A percentile compares a stretch with the other conserved stretches of the same genome.
These are phyloP conservation scores for Macrotus californicus DNA, from an alignment of 2,113 vertebrate species.

Conservation along the genomic window DNA sequence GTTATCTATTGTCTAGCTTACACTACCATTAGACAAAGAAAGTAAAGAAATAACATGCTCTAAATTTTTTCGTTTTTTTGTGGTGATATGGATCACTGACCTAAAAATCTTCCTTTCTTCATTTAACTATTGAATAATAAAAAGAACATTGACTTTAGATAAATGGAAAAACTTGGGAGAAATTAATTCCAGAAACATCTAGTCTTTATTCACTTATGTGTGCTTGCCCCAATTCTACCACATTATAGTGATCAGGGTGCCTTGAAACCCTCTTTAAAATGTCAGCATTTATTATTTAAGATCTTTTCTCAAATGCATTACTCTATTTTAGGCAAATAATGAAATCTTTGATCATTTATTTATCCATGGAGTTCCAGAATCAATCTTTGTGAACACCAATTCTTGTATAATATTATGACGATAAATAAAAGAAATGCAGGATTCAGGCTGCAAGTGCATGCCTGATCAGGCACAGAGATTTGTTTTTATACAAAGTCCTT, in stretches of 20 bases:
- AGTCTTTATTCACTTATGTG: background rate
- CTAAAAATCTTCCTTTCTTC: background rate
- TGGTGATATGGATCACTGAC: background rate
- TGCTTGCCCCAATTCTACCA: background rate
- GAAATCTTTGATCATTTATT: slow-evolving; percentile 45
- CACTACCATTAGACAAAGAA: background rate
- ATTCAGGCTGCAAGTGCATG: background rate
- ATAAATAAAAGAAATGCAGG: background rate
- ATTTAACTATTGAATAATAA: background rate
- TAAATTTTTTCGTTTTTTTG: background rate
- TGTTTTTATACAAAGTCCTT: background rate
- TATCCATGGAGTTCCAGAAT: background rate
- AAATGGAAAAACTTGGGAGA: background rate
- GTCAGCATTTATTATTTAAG: slow-evolving; percentile 49
- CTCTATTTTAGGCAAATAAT: slow-evolving; percentile 50
- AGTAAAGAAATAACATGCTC: background rate
- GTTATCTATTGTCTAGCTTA: background rate
- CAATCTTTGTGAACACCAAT: background rate
- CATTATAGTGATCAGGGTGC: background rate
- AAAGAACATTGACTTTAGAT: background rate
- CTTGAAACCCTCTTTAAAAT: slow-evolving; percentile 11
- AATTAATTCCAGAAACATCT: background rate
- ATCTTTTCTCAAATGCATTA: slow-evolving; percentile 41
- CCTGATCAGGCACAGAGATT: background rate
- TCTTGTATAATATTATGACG: background rate